A percentile compares a stretch with the other conserved stretches of the same genome.
Evolutionary conservation across 2,113 vertebrate species (phyloP).

Genomic region (Centropristis striata): DNA sequence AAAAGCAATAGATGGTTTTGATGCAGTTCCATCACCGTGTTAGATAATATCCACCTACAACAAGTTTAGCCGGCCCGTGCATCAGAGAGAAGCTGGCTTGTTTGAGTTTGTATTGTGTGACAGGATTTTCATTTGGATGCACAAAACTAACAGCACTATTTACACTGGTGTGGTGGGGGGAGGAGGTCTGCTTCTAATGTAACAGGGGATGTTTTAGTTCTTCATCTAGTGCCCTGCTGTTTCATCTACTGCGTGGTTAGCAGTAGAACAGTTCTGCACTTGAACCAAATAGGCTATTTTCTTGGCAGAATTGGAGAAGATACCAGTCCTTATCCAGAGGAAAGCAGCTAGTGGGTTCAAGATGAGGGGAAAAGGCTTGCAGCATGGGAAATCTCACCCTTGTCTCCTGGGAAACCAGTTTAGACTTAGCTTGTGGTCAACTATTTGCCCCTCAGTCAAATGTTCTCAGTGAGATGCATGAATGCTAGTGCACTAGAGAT

Average conservation of each 20-base stretch:
- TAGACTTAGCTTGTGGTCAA: constrained; percentile 67
- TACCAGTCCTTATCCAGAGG: not conserved
- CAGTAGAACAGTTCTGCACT: not conserved
- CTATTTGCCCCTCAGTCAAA: constrained; percentile 72
- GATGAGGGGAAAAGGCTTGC: constrained; percentile 24
- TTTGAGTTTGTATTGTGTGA: constrained; percentile 40
- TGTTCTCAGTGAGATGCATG: constrained; percentile 58
- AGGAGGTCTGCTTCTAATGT: not conserved
- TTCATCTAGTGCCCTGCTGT: not conserved
- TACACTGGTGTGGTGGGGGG: constrained; percentile 1
- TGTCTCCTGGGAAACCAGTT: constrained; percentile 77
- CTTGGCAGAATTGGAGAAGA: not conserved
- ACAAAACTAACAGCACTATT: constrained; percentile 54
- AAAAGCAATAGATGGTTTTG: not conserved
- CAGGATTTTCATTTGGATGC: constrained; percentile 52
- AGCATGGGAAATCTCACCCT: constrained; percentile 64
- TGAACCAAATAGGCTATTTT: not conserved
- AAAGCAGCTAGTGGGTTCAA: constrained; percentile 10
- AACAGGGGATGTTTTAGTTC: constrained; percentile 12
- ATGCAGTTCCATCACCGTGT: not conserved
- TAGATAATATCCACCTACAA: constrained; percentile 36
- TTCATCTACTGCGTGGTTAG: constrained; percentile 1
- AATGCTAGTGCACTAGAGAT: constrained; percentile 38
- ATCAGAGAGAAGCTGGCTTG: constrained; percentile 8
- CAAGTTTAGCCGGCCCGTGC: not conserved